A percentile compares a stretch with the other conserved stretches of the same genome.
phyloP scores from a whole-genome alignment of 2,797 vertebrate genomes.

The Rhinella marina region DNA sequence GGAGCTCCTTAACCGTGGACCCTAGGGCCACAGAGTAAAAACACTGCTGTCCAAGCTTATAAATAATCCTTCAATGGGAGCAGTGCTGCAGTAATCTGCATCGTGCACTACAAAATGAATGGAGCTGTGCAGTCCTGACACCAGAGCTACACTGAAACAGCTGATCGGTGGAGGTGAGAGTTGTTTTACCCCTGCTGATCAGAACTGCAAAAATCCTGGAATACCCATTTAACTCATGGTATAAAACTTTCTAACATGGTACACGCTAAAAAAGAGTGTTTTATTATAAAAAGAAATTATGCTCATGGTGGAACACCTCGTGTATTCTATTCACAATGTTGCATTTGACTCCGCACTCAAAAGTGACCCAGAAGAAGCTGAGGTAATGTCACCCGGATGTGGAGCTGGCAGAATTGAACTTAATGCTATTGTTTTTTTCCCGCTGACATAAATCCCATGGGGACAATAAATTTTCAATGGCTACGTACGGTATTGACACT shows the following conservation, averaged over 20 bases:
- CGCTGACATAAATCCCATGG: background rate
- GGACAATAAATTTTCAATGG: background rate
- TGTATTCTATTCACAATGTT: background rate
- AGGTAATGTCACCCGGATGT: background rate
- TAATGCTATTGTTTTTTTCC: background rate
- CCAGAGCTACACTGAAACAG: no score
- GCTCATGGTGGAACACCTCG: background rate
- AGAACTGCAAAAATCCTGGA: no score
- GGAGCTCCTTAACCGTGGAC: no score
- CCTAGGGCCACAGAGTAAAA: no score
- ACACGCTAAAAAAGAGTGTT: background rate
- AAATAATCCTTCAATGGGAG: no score
- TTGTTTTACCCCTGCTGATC: no score
- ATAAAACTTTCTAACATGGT: background rate
- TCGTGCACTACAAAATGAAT: no score
- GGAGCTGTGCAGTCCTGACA: no score
- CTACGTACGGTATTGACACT: slow-evolving; percentile 91
- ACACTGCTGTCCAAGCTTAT: no score
- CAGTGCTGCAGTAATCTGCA: no score
- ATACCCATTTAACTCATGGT: background rate
- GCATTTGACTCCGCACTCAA: background rate
- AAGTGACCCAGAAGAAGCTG: background rate
- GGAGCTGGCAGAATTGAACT: background rate
- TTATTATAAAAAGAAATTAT: background rate
- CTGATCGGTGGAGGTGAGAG: no score